Base-by-base conservation (phyloP, 2,888 invertebrate genomes). In the Ectemnius lituratus region DNA sequence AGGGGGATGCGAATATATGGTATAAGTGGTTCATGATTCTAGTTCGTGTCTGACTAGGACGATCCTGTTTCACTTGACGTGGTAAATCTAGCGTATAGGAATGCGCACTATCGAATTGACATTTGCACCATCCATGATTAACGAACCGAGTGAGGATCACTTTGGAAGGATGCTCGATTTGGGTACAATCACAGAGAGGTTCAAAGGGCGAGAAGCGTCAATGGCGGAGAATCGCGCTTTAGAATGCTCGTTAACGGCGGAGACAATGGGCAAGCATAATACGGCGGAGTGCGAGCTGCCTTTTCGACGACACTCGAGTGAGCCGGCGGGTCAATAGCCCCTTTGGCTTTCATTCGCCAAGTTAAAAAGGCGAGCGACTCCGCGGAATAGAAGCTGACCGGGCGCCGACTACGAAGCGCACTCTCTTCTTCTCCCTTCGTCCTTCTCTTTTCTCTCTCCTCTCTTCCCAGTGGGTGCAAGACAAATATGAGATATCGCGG, bases 401-500 rank as follows among this genome's bases (percentile, higher is more conserved):
- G 16, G 52, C 37, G 23, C n/a, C 49, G 61, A 69, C 64, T 20
- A 56, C 49, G 65, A 73, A 78, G 63, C 73, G 70, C 28, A 37
- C 61, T 52, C 69, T 60, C 58, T 56, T 60, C 58, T 56, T 49
- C 45, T 37, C 37, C 23, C 23, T 23, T 23, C 23, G 2, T 3
- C 3, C 23, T 23, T 23, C 23, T 23, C 23, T 2, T 8, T 8
- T 11, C 37, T 4, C 37, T 37, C 37, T 37, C 2, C 37, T 37
- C 37, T 37, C 37, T 37, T 37, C 6, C 37, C 47, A 45, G 13
- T 66, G 67, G 67, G 60, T 65, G 58, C 27, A 46, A 70, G 68
- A 76, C 78, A 76, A 82, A 78, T 76, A 76, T 75, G 67, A 79
- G 78, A 37, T 37, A 71, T 58, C 28, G 23, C 52, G 57, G 72